phyloP scores from a whole-genome alignment of 2,113 vertebrate species.

The Colistium nudipinnis region DNA sequence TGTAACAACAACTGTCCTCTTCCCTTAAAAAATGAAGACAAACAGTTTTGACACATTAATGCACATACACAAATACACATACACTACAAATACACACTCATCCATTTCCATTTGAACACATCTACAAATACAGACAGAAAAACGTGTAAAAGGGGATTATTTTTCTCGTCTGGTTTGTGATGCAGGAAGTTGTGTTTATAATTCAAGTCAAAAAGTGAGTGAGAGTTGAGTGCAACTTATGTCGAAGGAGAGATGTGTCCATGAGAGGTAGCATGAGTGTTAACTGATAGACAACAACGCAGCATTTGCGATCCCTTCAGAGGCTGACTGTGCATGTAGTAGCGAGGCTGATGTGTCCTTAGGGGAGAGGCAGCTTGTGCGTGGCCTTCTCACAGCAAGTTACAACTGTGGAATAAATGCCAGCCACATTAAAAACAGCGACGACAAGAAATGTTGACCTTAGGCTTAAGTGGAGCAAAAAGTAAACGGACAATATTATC shows the following conservation, averaged over 20 bases:
- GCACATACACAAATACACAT: background rate
- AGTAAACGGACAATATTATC: slow-evolving; percentile 36
- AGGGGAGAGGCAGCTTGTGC: slow-evolving; percentile 17
- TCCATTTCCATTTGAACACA: background rate
- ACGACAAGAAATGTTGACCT: slow-evolving; percentile 47
- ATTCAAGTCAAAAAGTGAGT: background rate
- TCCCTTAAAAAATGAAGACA: background rate
- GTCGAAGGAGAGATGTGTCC: background rate
- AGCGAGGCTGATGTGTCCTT: slow-evolving; percentile 36
- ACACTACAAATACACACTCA: background rate
- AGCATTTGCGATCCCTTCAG: slow-evolving; percentile 17
- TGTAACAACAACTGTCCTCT: background rate
- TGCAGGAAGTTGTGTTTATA: background rate
- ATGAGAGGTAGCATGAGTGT: slow-evolving; percentile 9
- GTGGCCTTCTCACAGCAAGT: slow-evolving; percentile 19
- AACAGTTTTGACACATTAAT: background rate
- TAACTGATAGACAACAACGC: slow-evolving; percentile 14
- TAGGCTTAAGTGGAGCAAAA: slow-evolving; percentile 23
- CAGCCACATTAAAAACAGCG: slow-evolving; percentile 35
- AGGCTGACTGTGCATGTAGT: slow-evolving; percentile 53
- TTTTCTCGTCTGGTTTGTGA: background rate
- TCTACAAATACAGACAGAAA: background rate
- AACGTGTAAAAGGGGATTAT: background rate
- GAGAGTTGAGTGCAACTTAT: background rate
- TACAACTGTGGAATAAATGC: slow-evolving; percentile 35